Evolutionary conservation across 2,797 vertebrate species (phyloP), one percentile per base, ranked within the genome.

Genomic region (Sebastiscus tertius): DNA sequence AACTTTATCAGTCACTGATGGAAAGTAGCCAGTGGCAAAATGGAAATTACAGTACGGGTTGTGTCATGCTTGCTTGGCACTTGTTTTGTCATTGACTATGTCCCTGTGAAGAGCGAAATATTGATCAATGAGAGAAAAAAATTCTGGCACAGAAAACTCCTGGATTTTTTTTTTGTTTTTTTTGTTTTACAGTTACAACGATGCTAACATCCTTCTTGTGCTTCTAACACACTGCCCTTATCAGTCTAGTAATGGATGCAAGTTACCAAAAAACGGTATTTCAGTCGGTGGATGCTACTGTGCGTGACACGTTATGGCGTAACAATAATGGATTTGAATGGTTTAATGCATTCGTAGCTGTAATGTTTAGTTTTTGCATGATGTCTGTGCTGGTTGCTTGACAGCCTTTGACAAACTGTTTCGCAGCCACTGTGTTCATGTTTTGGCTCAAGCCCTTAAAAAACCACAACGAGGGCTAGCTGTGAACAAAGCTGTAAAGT

Each of bases 21-120:
- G 95, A 96, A 96, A 96, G 87, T 94, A 94, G 93, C 95, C 93
- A 84, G 93, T 92, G 94, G 95, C 95, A 95, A 91, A 93, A 94
- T 95, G 95, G 95, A 96, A 96, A 96, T 92, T 94, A 95, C 94
- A 95, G 94, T 94, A 94, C 90, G 75, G 85, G 88, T 93, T 93
- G 85, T 93, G 89, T 95, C 92, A 94, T 92, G 94, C 90, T 94
- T 93, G 93, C 91, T 94, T 95, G 95, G 94, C 95, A 95, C 94
- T 95, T 95, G 93, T 92, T 94, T 92, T 94, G 89, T 94, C 92
- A 95, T 95, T 90, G 94, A 93, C 90, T 90, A 39, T 94, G 90
- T 93, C 94, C 91, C 91, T 91, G 90, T 89, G 92, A 89, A 92
- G 87, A 93, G 93, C 86, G 61, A 92, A 92, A 85, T 87, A 94